These are phyloP conservation scores for Drosophila rhopaloa DNA, from an alignment of 1,140 invertebrate species.

Conservation along the genomic window DNA sequence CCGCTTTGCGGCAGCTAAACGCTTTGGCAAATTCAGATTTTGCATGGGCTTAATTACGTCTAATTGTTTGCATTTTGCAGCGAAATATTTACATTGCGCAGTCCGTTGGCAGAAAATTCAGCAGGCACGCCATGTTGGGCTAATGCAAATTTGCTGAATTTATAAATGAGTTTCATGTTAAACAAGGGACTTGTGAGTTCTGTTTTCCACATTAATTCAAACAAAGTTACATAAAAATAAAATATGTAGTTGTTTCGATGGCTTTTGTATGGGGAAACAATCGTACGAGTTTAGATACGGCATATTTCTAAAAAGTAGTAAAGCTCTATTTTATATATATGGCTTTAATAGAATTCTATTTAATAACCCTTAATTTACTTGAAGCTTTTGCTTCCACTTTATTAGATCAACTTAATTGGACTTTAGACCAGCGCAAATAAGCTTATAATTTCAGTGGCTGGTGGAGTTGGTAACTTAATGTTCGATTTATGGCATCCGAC, in stretches of 20 bases:
- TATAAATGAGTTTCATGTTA: constrained; percentile 7
- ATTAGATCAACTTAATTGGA: constrained; percentile 16
- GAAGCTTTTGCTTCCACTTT: background rate
- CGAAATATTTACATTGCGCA: constrained; percentile 9
- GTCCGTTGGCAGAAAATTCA: constrained; percentile 7
- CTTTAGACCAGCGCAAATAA: constrained; percentile 8
- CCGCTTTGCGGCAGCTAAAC: constrained; percentile 23
- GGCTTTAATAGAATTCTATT: no score
- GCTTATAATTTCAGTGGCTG: constrained; percentile 23
- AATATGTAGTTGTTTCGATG: no score
- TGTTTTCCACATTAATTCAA: no score
- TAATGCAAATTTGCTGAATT: constrained; percentile 10
- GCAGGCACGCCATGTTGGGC: constrained; percentile 11
- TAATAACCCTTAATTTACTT: background rate
- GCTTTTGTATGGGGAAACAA: no score
- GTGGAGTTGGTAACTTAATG: constrained; percentile 30
- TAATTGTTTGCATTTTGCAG: constrained; percentile 48
- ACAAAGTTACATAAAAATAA: no score
- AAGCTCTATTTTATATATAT: no score
- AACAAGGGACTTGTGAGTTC: background rate
- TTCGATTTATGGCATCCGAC: constrained; percentile 41
- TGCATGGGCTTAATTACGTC: constrained; percentile 53
- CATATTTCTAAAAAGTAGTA: no score
- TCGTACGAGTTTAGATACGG: no score
- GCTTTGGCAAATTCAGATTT: constrained; percentile 45